Evolutionary conservation across 1,140 invertebrate genomes (phyloP).

Genomic region (Acromyrmex echinatior): DNA sequence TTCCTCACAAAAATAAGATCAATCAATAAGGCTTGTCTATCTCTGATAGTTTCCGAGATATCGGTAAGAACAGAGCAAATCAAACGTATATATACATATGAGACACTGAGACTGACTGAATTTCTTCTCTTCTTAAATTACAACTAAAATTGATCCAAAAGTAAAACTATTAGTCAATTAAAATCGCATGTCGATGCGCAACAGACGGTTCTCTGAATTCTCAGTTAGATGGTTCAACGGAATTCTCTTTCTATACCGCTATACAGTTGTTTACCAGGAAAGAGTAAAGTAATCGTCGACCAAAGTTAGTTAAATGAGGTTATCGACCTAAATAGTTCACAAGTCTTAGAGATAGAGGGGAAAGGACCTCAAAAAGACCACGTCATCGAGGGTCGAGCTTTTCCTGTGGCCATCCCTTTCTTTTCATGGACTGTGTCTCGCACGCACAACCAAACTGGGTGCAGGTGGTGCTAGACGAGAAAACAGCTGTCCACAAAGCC

Average conservation of each 20-base stretch:
- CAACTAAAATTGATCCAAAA: not conserved
- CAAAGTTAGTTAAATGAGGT: constrained; percentile 42
- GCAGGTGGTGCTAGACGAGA: constrained; percentile 78
- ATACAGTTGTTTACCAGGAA: constrained; percentile 3
- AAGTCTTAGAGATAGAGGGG: constrained; percentile 2
- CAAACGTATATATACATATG: no score
- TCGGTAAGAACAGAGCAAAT: no score
- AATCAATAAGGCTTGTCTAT: no score
- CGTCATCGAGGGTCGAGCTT: constrained; percentile 31
- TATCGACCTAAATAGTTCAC: constrained; percentile 31
- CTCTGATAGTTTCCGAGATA: no score
- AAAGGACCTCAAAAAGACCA: constrained; percentile 30
- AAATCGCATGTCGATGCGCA: constrained; percentile 14
- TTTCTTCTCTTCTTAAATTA: not conserved
- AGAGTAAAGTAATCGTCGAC: constrained; percentile 23
- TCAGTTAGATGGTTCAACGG: not conserved
- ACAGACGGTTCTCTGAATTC: constrained; percentile 4
- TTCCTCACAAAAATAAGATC: no score
- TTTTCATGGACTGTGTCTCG: not conserved
- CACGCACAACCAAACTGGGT: constrained; percentile 73
- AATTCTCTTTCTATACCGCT: not conserved
- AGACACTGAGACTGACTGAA: not conserved
- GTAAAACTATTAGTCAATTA: not conserved
- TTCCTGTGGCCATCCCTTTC: constrained; percentile 19
- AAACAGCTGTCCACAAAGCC: constrained; percentile 78